A percentile compares a stretch with the other conserved stretches of the same genome.
These are phyloP conservation scores for Tachysurus vachellii DNA, from an alignment of 2,113 vertebrate genomes.

Conservation along the genomic window DNA sequence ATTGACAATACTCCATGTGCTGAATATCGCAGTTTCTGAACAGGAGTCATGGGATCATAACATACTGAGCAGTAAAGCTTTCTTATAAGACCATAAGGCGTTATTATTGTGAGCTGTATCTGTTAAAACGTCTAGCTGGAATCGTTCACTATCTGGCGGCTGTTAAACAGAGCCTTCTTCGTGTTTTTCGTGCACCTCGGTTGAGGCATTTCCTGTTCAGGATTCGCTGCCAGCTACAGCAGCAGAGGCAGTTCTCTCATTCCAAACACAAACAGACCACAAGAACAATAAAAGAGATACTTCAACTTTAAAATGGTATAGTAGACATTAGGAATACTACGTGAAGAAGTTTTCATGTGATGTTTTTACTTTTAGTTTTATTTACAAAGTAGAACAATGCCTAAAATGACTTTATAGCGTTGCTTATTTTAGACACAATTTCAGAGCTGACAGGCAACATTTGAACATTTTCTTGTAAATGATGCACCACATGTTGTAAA, in stretches of 20 bases:
- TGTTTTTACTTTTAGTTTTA: not conserved
- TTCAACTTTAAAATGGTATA: not conserved
- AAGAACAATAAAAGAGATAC: not conserved
- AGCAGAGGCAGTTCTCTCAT: constrained; percentile 1
- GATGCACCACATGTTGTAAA: not conserved
- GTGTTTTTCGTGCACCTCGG: constrained; percentile 5
- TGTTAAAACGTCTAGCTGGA: not conserved
- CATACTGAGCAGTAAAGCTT: not conserved
- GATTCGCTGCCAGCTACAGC: constrained; percentile 18
- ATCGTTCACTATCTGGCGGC: not conserved
- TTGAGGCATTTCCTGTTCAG: constrained; percentile 30
- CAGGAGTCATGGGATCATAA: constrained; percentile 4
- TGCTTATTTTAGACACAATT: not conserved
- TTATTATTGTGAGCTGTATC: not conserved
- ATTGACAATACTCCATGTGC: not conserved
- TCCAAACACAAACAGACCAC: not conserved
- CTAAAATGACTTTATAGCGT: not conserved
- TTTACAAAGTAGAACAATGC: not conserved
- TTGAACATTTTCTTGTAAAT: not conserved
- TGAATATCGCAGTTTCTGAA: not conserved
- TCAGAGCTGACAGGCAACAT: not conserved
- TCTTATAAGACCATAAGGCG: not conserved
- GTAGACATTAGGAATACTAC: not conserved
- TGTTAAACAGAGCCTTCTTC: constrained; percentile 14
- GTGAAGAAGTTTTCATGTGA: not conserved